Evolutionary conservation across 2,888 invertebrate genomes (phyloP), one percentile per base, ranked within the genome.

Genomic region (Machimus rusticus): DNA sequence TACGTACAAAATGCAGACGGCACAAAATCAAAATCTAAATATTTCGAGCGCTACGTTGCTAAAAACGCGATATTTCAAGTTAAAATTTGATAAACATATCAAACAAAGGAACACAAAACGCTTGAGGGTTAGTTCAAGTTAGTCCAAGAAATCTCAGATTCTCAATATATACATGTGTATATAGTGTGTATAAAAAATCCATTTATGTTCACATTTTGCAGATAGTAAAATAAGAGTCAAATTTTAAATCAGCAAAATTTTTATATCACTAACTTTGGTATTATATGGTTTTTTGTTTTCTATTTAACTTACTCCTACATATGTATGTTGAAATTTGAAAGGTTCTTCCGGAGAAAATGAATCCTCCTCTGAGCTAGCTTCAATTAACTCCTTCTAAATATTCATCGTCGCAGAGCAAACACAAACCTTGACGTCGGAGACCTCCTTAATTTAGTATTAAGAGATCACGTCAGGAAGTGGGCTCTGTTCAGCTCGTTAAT

Each of bases 381-480:
- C 37, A 76, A 76, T 76, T 76, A 76, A 76, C 76, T 76, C 34
- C 34, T 76, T 37, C 37, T n/a, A n/a, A 76, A 76, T 37, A 76
- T 76, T 76, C 76, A 77, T 77, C 39, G 39, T 78, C 12, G 19
- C 43, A 39, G 78, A 43, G 43, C 23, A 78, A 78, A 78, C 23
- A 78, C 14, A 43, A 12, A 9, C n/a, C n/a, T n/a, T 16, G 16
- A 51, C 28, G 37, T 43, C 46, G 43, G 43, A 78, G 78, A 78
- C n/a, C 78, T 78, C 78, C 39, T 66, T 66, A 66, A 78, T 39
- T 66, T 78, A 23, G 39, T 43, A 43, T 78, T 78, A 78, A 43
- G 43, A 78, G 78, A 78, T 43, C 39, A 78, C 39, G 16, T 43
- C 78, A 43, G 43, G 39, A 78, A 78, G 78, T 23, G 39, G 16